Conservation (phyloP, 2,113 vertebrate species). For the Anas platyrhynchos region DNA sequence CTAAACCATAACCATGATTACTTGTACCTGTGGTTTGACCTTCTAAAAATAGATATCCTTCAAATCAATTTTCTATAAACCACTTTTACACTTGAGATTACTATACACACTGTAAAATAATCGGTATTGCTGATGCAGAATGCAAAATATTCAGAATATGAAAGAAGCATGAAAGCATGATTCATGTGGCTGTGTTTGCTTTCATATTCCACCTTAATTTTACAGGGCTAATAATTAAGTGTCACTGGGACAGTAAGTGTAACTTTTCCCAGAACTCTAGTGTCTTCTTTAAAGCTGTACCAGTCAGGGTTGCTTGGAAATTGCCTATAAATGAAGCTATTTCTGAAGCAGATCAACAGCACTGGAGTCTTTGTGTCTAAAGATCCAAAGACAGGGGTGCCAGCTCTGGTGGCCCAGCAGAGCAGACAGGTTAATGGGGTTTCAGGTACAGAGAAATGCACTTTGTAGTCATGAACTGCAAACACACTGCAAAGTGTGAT, state of each 20-base stretch:
- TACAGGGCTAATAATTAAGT: conserved; percentile 10
- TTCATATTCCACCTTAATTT: conserved; percentile 20
- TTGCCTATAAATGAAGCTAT: not conserved
- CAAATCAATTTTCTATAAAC: conserved; percentile 19
- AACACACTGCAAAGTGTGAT: not conserved
- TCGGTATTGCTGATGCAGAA: not conserved
- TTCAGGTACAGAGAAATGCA: not conserved
- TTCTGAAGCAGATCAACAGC: not conserved
- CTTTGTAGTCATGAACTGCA: not conserved
- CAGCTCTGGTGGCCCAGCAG: not conserved
- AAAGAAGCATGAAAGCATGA: not conserved
- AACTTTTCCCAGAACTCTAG: not conserved
- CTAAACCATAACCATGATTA: not conserved
- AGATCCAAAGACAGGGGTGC: not conserved
- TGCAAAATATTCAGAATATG: not conserved
- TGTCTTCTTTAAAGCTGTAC: not conserved
- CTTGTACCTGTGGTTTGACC: not conserved
- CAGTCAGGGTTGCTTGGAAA: not conserved
- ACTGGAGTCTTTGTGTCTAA: not conserved
- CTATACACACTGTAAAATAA: conserved; percentile 16
- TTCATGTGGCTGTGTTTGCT: not conserved
- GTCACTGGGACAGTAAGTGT: not conserved
- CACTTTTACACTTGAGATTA: not conserved
- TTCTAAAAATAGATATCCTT: not conserved
- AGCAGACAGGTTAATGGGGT: not conserved